These are phyloP conservation scores for Platycercus adscitus DNA, from an alignment of 2,113 vertebrate species.

Conservation along the genomic window DNA sequence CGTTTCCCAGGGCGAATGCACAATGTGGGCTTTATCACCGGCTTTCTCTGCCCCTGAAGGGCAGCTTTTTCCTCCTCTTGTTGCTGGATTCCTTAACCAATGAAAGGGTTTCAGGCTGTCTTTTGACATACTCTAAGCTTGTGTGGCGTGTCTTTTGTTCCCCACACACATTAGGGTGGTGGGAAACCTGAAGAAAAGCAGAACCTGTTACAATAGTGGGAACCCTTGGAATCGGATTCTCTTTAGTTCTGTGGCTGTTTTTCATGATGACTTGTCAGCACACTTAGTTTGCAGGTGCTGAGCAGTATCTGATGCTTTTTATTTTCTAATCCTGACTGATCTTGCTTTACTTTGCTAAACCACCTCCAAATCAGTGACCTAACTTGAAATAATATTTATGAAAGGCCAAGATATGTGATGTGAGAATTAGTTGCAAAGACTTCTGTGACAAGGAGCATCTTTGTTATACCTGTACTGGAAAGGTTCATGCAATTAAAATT, in stretches of 20 bases:
- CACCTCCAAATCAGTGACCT: background rate
- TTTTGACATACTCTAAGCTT: background rate
- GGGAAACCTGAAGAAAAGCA: constrained; percentile 1
- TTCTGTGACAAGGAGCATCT: background rate
- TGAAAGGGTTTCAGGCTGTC: background rate
- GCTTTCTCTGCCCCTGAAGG: background rate
- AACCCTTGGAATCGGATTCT: background rate
- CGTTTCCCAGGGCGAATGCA: background rate
- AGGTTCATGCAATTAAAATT: background rate
- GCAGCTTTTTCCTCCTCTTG: background rate
- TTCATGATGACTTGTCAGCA: background rate
- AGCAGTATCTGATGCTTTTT: background rate
- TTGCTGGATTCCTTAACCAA: background rate
- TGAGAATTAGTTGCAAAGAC: background rate
- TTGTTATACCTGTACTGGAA: background rate
- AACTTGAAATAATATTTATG: background rate
- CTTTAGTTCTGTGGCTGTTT: background rate
- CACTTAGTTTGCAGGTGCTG: background rate
- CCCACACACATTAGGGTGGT: background rate
- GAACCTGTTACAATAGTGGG: background rate
- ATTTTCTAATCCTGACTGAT: background rate
- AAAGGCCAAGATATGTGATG: background rate
- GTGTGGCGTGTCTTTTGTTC: constrained; percentile 7
- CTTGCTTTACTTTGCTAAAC: background rate
- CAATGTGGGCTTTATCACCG: background rate